These are phyloP conservation scores for Eulemur coronatus DNA, from an alignment of 2,797 vertebrate genomes.

Conservation along the genomic window DNA sequence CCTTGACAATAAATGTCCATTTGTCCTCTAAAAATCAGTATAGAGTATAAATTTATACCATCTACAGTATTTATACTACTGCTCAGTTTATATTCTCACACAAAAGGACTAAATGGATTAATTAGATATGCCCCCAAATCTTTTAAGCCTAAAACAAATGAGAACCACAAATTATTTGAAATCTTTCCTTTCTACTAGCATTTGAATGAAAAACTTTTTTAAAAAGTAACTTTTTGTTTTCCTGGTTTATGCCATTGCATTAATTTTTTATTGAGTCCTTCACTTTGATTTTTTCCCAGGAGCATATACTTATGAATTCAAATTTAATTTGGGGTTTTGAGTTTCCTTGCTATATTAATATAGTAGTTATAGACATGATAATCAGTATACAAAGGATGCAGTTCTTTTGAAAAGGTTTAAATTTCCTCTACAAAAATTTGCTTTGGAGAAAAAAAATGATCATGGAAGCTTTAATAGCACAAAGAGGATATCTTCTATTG, in stretches of 20 bases:
- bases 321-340: background rate
- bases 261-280: background rate
- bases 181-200: background rate
- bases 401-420: background rate
- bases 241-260: background rate
- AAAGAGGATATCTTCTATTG: background rate
- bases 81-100: background rate
- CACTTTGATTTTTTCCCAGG: background rate
- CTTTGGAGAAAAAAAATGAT: background rate
- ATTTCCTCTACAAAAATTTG: background rate
- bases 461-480: background rate
- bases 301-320: background rate
- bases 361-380: background rate
- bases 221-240: background rate
- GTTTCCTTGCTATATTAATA: background rate
- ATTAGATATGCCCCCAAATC: background rate
- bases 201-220: background rate
- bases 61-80: background rate
- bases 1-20: background rate
- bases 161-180: background rate
- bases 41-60: background rate
- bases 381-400: background rate
- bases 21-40: background rate
- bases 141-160: background rate
- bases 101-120: background rate